Percentiles rank a stretch among this genome's conserved stretches.
Conservation (phyloP, 30 jellyfish, hydroid and myxozoan genomes). For the Aurelia aurita region DNA sequence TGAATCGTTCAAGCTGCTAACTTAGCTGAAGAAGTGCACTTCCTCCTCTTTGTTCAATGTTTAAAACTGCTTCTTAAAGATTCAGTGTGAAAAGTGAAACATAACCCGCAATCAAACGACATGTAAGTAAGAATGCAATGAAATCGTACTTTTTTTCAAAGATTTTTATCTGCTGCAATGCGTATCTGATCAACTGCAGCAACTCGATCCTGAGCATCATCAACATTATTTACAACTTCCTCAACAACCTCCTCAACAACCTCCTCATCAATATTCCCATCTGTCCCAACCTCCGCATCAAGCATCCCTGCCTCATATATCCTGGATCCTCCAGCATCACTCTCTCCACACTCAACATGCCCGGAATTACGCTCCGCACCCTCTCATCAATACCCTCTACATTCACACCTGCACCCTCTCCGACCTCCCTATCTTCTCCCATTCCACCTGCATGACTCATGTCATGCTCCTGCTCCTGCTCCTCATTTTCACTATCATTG, state of each 20-base stretch:
- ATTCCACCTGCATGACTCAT: neutral
- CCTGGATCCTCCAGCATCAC: no score
- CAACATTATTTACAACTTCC: no score
- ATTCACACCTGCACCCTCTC: neutral
- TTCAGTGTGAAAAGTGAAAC: no score
- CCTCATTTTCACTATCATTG: neutral
- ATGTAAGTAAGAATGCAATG: neutral
- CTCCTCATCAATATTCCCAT: neutral
- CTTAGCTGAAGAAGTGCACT: no score
- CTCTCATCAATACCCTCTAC: neutral
- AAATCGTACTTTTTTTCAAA: constrained; percentile 3
- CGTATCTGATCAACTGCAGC: neutral
- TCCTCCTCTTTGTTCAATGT: no score
- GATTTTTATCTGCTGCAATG: neutral
- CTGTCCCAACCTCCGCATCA: neutral
- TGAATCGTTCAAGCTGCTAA: no score
- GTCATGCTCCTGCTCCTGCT: no score
- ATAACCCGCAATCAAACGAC: no score
- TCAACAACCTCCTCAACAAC: neutral
- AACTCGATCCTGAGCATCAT: no score
- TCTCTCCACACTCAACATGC: no score
- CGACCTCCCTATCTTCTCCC: neutral
- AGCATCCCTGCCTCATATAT: neutral
- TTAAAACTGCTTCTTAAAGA: no score
- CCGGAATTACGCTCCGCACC: no score